These are phyloP conservation scores for Ganaspis brasiliensis DNA, from an alignment of 2,888 invertebrate species.

Conservation along the genomic window DNA sequence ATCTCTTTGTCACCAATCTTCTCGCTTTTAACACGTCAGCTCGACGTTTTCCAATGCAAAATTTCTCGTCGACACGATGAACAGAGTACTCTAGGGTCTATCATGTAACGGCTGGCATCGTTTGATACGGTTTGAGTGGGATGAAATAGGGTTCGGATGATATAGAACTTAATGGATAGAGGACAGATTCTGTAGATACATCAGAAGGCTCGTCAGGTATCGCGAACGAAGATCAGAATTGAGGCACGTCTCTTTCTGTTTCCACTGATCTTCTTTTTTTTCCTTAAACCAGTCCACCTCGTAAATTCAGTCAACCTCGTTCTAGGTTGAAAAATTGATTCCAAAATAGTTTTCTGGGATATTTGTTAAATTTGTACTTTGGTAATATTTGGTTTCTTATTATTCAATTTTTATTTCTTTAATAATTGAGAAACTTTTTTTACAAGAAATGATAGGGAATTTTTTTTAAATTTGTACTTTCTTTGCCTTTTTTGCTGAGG, in stretches of 20 bases:
- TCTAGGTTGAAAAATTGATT: no score
- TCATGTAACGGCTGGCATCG: conserved; percentile 53
- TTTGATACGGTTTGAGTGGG: conserved; percentile 67
- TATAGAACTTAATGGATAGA: conserved; percentile 75
- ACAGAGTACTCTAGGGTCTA: conserved; percentile 49
- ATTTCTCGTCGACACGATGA: conserved; percentile 30
- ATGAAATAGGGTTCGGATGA: conserved; percentile 65
- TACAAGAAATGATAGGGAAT: no score
- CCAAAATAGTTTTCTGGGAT: no score
- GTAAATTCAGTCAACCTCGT: no score
- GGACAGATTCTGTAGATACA: conserved; percentile 76
- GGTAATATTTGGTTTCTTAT: no score
- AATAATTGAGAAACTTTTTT: no score
- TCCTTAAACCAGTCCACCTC: not conserved
- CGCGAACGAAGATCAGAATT: conserved; percentile 72
- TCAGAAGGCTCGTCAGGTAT: conserved; percentile 74
- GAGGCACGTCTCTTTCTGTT: conserved; percentile 72
- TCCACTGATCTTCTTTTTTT: conserved; percentile 37
- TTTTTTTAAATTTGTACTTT: conserved; percentile 46
- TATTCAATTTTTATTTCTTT: no score
- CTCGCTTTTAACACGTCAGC: conserved; percentile 35
- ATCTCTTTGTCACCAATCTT: conserved; percentile 39
- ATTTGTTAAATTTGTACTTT: no score
- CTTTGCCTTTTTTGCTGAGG: conserved; percentile 51
- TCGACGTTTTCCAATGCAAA: conserved; percentile 27